These are phyloP conservation scores for Myotis vivesi DNA, from an alignment of 2,797 vertebrate genomes.

Conservation along the genomic window DNA sequence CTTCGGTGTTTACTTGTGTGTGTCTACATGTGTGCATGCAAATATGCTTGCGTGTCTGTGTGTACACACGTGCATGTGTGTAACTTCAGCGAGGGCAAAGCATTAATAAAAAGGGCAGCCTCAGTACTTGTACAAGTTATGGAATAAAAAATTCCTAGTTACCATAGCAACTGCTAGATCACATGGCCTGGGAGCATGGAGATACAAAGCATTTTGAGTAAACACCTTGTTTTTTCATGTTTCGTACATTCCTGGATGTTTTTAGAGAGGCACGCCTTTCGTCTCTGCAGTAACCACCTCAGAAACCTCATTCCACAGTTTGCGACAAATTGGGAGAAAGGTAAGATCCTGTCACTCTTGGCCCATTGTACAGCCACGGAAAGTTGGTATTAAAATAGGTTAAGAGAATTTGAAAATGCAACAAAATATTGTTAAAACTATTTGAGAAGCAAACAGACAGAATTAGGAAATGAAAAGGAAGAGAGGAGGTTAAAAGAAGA, in stretches of 20 bases:
- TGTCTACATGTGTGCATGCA: background rate
- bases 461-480: background rate
- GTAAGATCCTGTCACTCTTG: background rate
- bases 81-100: slow-evolving; percentile 69
- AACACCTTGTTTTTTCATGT: slow-evolving; percentile 58
- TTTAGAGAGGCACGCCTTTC: slow-evolving; percentile 16
- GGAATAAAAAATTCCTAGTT: slow-evolving; percentile 78
- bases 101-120: slow-evolving; percentile 70
- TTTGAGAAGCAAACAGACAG: background rate
- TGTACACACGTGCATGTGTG: fast-evolving
- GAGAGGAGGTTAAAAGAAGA: background rate
- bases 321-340: background rate
- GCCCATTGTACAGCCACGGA: background rate
- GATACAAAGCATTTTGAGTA: slow-evolving; percentile 75
- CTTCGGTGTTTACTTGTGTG: background rate
- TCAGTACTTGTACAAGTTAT: slow-evolving; percentile 77
- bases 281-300: slow-evolving; percentile 15
- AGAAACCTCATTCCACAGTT: slow-evolving; percentile 21
- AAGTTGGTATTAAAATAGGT: background rate
- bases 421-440: background rate
- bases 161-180: slow-evolving; percentile 78
- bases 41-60: background rate
- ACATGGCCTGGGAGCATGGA: slow-evolving; percentile 67
- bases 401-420: background rate
- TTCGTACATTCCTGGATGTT: slow-evolving; percentile 64